Base-by-base conservation (phyloP, 1,140 invertebrate genomes). In the Brachionus plicatilis region DNA sequence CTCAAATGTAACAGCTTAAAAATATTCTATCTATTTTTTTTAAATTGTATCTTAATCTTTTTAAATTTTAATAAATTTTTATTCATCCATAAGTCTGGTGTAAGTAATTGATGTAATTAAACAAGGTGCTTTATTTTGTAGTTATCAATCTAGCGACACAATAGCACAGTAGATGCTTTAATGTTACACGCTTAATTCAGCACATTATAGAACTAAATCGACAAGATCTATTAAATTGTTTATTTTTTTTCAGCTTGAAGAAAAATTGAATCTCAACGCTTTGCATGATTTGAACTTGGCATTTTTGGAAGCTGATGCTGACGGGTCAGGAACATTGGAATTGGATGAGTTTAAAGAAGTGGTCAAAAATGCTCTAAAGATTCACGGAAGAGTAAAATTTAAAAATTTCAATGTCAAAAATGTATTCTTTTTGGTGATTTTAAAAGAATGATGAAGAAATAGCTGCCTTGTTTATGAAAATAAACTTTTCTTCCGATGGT, bases 391-490 rank as follows among this genome's bases (percentile, higher is more conserved):
- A 76, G 84, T 76, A 60, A 76, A 12, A 20, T 75, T 17, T n/a
- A 20, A 60, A 37, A 7, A 33, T 65, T 72, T 50, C 29, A 12
- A 4, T 37, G 0, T 12, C 17, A 45, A 41, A 37, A 45, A 37
- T 27, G 6, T 29, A 29, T 29, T 1, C 66, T 72, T 72, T 79
- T 68, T 9, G 17, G 50, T 27, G 14, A 47, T 72, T 9, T 20
- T 41, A 83, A 60, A 60, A 78, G 45, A 85, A 90, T 88, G 87
- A 88, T 85, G 79, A 85, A 11, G 88, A 90, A 84, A 89, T 90
- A 33, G 88, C 89, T 80, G 86, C 88, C 0, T 83, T 90, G 53
- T 90, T 90, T 86, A 88, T 88, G 86, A 90, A 90, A 86, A 90
- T 90, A 45, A 89, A 90, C 85, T 90, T 88, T 88, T 87, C 88